Evolutionary conservation across 2,888 invertebrate species (phyloP).

Genomic region (Pollenia griseotomentosa): DNA sequence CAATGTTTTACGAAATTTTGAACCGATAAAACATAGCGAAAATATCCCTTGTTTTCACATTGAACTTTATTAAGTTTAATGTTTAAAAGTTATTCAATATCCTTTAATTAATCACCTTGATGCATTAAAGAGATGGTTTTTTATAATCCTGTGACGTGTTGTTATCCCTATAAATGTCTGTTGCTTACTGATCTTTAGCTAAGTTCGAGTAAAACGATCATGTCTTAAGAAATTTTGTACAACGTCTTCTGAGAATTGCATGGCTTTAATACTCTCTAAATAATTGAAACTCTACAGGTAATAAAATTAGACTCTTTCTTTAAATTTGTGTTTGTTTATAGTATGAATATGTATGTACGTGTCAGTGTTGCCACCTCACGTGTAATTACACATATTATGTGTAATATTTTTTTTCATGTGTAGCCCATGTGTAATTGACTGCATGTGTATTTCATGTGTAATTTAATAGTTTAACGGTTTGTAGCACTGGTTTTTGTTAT

Average conservation of each 20-base stretch:
- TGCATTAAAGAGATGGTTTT: neutral
- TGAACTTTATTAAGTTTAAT: too few relatives aligned
- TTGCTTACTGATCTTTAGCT: slow-evolving; percentile 56
- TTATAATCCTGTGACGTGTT: neutral
- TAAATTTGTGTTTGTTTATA: too few relatives aligned
- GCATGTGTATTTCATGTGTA: too few relatives aligned
- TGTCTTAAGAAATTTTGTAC: slow-evolving; percentile 46
- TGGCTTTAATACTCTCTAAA: slow-evolving; percentile 8
- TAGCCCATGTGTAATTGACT: too few relatives aligned
- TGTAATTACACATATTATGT: too few relatives aligned
- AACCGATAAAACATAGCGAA: neutral
- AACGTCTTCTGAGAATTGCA: neutral
- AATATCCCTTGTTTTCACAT: too few relatives aligned
- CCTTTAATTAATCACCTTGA: neutral
- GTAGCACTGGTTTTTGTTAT: too few relatives aligned
- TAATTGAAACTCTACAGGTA: slow-evolving; percentile 49
- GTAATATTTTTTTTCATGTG: too few relatives aligned
- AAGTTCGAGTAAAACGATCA: slow-evolving; percentile 37
- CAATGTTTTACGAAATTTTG: neutral
- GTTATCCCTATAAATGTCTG: slow-evolving; percentile 49
- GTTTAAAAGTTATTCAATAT: neutral
- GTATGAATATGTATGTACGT: neutral
- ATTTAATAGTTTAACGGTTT: too few relatives aligned
- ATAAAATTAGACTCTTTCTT: neutral
- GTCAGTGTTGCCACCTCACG: too few relatives aligned